phyloP scores from a whole-genome alignment of 2,888 invertebrate species.

The Platynereis dumerilii region DNA sequence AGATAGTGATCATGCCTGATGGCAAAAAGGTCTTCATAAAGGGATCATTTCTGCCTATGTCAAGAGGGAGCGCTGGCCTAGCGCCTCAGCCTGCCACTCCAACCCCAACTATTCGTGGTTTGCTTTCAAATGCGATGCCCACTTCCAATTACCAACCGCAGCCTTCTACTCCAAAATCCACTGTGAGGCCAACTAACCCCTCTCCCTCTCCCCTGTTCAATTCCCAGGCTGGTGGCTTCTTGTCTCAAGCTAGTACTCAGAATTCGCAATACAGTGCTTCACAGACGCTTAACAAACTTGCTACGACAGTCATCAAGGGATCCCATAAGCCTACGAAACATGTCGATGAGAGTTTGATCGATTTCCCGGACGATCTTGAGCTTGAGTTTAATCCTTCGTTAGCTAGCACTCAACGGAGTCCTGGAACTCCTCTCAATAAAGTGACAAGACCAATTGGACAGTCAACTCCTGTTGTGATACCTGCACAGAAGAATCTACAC shows the following conservation, averaged over 20 bases:
- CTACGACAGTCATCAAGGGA: not conserved
- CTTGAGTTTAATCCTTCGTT: not conserved
- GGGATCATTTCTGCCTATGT: no score
- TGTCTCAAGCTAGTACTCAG: not conserved
- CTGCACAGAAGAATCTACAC: not conserved
- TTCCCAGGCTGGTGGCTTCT: conserved; percentile 4
- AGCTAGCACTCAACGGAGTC: not conserved
- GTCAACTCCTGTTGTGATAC: not conserved
- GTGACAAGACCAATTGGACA: not conserved
- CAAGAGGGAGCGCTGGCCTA: no score
- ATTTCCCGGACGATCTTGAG: not conserved
- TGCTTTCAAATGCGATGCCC: no score
- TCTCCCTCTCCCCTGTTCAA: not conserved
- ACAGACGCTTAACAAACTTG: not conserved
- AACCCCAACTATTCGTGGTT: no score
- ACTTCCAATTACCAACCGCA: not conserved
- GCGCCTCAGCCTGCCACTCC: not conserved
- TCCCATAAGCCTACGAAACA: not conserved
- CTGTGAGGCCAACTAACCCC: no score
- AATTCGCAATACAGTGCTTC: not conserved
- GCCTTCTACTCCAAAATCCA: not conserved
- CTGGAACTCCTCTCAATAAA: not conserved
- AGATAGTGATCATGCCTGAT: no score
- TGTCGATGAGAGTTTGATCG: not conserved
- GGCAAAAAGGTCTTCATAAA: no score